Conservation (phyloP, 2,888 invertebrate species). For the Zygogramma bicolorata region DNA sequence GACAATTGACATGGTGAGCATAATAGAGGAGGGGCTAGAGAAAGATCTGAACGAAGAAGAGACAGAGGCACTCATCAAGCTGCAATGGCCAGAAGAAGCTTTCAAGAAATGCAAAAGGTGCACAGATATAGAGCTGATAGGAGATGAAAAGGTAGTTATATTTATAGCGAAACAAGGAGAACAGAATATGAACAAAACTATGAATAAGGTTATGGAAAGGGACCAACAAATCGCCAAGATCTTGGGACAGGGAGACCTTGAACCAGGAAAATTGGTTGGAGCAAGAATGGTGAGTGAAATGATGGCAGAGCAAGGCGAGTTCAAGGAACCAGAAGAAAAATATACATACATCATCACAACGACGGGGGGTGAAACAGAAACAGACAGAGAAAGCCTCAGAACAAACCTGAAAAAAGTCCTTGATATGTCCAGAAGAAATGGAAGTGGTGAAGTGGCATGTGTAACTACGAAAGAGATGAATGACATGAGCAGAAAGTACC, state of each 20-base stretch:
- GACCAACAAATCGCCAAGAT: background rate
- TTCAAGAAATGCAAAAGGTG: background rate
- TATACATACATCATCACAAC: background rate
- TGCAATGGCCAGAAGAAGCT: background rate
- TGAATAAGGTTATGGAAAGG: background rate
- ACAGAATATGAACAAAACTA: background rate
- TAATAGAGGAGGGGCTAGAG: background rate
- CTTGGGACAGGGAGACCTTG: background rate
- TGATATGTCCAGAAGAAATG: background rate
- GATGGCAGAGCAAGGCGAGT: background rate
- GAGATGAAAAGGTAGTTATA: background rate
- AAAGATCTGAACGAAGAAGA: background rate
- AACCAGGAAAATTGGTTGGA: background rate
- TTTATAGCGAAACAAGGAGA: background rate
- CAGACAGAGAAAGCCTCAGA: background rate
- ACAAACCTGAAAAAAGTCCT: background rate
- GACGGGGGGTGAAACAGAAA: background rate
- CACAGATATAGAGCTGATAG: background rate
- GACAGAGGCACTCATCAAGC: background rate
- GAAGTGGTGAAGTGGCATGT: background rate
- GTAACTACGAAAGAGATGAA: background rate
- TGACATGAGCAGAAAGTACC: background rate
- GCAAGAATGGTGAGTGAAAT: background rate
- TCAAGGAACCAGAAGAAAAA: background rate
- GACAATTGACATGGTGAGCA: background rate